Conservation (phyloP, 2,797 vertebrate species). For the Cuniculus paca region DNA sequence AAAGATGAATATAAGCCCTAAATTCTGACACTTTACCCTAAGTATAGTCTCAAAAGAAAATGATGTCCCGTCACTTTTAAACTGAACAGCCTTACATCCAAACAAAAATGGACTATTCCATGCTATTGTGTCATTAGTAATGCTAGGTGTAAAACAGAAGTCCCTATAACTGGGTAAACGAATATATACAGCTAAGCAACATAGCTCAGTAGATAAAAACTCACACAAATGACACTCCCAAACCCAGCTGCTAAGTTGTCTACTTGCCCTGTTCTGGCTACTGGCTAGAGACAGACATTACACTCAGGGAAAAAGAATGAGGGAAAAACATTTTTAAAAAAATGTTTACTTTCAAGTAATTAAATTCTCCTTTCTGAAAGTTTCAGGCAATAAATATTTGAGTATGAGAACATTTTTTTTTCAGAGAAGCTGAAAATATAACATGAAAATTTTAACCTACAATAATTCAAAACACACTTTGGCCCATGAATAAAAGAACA, state of each 20-base stretch:
- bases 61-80: neutral
- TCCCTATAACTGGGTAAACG: neutral
- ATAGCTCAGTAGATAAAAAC: neutral
- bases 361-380: slow-evolving; percentile 34
- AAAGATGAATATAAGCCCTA: neutral
- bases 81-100: neutral
- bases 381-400: neutral
- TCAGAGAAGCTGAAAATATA: slow-evolving; percentile 43
- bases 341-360: slow-evolving; percentile 36
- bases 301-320: neutral
- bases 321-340: neutral
- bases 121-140: slow-evolving; percentile 22
- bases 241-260: neutral
- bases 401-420: neutral
- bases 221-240: neutral
- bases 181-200: slow-evolving; percentile 8
- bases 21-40: neutral
- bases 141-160: neutral
- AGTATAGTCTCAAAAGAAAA: slow-evolving; percentile 40
- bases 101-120: slow-evolving; percentile 6
- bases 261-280: neutral
- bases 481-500: slow-evolving; percentile 43
- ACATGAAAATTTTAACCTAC: slow-evolving; percentile 13
- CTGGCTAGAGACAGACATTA: neutral
- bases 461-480: slow-evolving; percentile 50